Evolutionary conservation across 2,797 vertebrate species (phyloP).

Genomic region (Brachyrhaphis roseni): DNA sequence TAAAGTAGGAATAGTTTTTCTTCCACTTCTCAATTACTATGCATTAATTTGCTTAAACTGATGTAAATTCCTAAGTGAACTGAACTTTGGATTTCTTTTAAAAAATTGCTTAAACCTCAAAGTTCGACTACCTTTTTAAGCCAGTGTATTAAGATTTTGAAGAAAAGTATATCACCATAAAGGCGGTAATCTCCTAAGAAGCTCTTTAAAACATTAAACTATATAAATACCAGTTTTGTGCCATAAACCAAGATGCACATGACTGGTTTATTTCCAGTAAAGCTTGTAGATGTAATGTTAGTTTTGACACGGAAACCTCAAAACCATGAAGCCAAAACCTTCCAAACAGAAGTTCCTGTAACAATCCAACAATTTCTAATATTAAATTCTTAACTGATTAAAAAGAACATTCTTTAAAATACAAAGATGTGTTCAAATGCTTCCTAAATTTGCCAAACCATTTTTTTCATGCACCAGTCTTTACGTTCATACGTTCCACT

Average conservation of each 20-base stretch:
- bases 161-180: neutral
- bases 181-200: neutral
- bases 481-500: conserved; percentile 13
- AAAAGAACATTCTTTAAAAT: neutral
- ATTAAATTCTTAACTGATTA: neutral
- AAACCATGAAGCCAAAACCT: neutral
- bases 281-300: neutral
- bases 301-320: neutral
- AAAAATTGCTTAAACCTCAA: neutral
- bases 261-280: neutral
- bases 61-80: neutral
- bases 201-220: neutral
- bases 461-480: neutral
- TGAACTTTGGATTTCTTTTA: neutral
- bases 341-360: neutral
- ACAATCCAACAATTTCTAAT: neutral
- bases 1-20: neutral
- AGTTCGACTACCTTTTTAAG: too few relatives aligned
- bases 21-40: neutral
- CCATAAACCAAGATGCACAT: neutral
- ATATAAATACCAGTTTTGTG: neutral
- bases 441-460: neutral
- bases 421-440: neutral
- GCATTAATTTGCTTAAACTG: neutral
- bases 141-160: neutral